Conservation (phyloP, 2,113 vertebrate genomes). For the Crotophaga sulcirostris region DNA sequence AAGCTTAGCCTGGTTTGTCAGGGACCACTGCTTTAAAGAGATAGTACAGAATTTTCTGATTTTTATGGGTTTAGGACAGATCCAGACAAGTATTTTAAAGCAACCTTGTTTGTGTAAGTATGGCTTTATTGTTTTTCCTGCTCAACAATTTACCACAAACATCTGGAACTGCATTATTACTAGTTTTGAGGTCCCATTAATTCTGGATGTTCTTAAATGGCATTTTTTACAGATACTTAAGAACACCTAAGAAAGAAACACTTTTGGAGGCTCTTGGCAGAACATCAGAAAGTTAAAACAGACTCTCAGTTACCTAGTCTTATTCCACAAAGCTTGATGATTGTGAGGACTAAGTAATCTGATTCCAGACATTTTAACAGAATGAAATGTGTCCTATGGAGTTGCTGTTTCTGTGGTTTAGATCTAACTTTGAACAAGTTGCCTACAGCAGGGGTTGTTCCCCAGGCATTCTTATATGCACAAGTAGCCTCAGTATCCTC, state of each 20-base stretch:
- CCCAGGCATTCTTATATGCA: neutral
- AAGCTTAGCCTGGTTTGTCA: neutral
- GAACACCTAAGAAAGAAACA: constrained; percentile 25
- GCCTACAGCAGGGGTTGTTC: constrained; percentile 19
- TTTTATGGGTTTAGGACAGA: constrained; percentile 3
- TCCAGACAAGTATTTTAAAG: neutral
- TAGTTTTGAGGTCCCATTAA: constrained; percentile 15
- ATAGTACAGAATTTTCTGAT: neutral
- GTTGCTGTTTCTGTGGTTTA: constrained; percentile 36
- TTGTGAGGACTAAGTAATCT: neutral
- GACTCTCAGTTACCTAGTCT: neutral
- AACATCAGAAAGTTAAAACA: constrained; percentile 36
- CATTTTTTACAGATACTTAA: constrained; percentile 29
- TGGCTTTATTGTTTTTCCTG: constrained; percentile 32
- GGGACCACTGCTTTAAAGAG: neutral
- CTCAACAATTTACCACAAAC: constrained; percentile 20
- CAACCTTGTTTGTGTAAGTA: constrained; percentile 3
- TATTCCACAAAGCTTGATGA: constrained; percentile 14
- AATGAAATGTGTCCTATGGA: neutral
- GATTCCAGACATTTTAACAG: constrained; percentile 15
- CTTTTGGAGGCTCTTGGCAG: constrained; percentile 52
- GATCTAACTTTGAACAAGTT: constrained; percentile 36
- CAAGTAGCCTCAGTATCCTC: neutral
- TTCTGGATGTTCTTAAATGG: constrained; percentile 22
- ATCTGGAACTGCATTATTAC: constrained; percentile 25